phyloP scores from a whole-genome alignment of 2,113 vertebrate species.

The Prionailurus viverrinus region DNA sequence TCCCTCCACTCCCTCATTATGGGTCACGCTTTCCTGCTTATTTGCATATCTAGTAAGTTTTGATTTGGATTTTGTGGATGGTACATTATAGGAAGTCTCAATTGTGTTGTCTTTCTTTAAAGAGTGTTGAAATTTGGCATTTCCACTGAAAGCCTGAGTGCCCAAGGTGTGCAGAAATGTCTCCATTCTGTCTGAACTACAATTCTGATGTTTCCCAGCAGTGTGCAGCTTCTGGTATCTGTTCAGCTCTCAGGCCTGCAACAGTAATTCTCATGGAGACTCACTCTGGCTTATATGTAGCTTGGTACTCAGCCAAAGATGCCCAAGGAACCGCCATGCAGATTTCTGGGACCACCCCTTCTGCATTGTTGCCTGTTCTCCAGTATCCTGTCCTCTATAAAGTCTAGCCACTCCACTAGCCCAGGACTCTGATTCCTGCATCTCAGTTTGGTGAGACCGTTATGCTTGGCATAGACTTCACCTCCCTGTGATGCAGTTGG shows the following conservation, averaged over 20 bases:
- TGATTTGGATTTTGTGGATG: background rate
- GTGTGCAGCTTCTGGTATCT: background rate
- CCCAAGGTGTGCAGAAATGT: background rate
- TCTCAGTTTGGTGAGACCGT: background rate
- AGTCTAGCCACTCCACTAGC: background rate
- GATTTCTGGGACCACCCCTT: background rate
- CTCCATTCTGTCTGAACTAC: background rate
- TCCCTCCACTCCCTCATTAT: background rate
- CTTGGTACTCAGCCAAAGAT: background rate
- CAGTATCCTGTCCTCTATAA: background rate
- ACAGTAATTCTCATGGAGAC: background rate
- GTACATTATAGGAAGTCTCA: background rate
- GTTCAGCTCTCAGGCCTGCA: background rate
- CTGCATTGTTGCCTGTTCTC: background rate
- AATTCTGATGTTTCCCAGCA: background rate
- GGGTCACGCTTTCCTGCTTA: background rate
- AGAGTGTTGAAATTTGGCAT: background rate
- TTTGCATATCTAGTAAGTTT: constrained; percentile 23
- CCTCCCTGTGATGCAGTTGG: background rate
- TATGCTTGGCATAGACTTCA: background rate
- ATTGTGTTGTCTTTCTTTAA: constrained; percentile 7
- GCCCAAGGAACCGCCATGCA: background rate
- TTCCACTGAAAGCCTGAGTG: background rate
- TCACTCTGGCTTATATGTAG: background rate
- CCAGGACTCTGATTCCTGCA: background rate